These are phyloP conservation scores for Myotis yumanensis DNA, from an alignment of 2,113 vertebrate species.

Conservation along the genomic window DNA sequence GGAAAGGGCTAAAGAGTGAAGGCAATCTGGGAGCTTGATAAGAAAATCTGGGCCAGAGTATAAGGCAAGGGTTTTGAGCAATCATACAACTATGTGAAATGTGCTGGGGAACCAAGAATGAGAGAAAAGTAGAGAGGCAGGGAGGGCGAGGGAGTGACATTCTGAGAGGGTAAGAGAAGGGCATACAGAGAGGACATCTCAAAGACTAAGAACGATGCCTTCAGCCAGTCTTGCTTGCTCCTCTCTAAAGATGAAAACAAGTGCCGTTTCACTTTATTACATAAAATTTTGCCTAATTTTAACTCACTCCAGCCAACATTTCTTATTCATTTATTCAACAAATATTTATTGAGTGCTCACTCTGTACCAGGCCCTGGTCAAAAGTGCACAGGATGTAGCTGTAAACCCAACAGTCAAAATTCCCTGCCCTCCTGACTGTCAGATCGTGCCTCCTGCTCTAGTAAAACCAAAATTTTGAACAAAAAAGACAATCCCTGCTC, in stretches of 20 bases:
- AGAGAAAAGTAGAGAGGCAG: neutral
- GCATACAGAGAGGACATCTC: neutral
- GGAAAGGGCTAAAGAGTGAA: neutral
- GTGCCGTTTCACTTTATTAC: neutral
- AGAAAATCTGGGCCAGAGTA: neutral
- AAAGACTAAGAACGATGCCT: neutral
- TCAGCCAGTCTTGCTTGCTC: neutral
- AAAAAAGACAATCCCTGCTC: neutral
- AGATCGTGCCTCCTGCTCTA: neutral
- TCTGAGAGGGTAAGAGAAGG: neutral
- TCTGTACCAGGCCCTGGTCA: neutral
- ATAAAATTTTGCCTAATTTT: neutral
- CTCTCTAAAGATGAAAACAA: neutral
- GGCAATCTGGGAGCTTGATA: neutral
- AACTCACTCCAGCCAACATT: neutral
- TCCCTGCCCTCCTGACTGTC: neutral
- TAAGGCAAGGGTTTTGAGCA: neutral
- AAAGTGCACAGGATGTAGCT: neutral
- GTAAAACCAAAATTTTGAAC: neutral
- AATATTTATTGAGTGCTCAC: neutral
- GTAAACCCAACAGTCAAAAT: neutral
- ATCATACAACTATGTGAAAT: neutral
- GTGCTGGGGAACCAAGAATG: neutral
- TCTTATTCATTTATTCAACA: slow-evolving; percentile 35
- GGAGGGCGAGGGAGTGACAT: neutral